Conservation (phyloP, 2,888 invertebrate species). For the Hypolimnas misippus region DNA sequence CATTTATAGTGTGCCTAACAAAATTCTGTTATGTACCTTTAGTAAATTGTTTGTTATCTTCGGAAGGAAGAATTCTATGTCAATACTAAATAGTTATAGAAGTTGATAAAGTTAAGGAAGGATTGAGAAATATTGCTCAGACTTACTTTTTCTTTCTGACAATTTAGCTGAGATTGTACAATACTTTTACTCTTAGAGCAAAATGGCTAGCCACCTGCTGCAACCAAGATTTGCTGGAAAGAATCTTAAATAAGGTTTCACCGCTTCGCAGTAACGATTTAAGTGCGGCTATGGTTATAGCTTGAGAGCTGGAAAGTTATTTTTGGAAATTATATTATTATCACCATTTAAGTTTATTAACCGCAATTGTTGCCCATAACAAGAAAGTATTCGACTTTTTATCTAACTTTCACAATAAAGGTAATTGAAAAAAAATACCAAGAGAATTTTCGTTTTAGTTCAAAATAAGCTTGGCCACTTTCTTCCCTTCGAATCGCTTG, state of each 20-base stretch:
- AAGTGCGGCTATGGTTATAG: background rate
- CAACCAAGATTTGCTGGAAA: background rate
- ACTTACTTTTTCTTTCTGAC: background rate
- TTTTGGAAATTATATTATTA: no score
- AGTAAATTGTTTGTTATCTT: conserved; percentile 12
- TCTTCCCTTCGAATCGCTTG: conserved; percentile 10
- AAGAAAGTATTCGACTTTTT: no score
- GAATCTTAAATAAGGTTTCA: background rate
- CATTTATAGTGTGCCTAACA: conserved; percentile 28
- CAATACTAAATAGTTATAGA: conserved; percentile 2
- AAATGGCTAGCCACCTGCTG: background rate
- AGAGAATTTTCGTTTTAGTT: background rate
- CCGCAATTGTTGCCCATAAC: no score
- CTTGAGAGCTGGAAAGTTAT: background rate
- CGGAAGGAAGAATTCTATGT: conserved; percentile 6
- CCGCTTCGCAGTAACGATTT: background rate
- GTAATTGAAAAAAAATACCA: background rate
- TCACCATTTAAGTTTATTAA: no score
- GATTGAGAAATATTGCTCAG: background rate
- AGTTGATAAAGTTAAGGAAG: background rate
- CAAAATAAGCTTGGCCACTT: background rate
- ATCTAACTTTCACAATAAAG: no score
- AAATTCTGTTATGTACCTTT: conserved; percentile 36
- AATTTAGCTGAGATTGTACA: background rate
- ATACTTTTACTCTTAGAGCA: background rate